These are phyloP conservation scores for Drosophila austrosaltans DNA, from an alignment of 2,888 invertebrate species.

Conservation along the genomic window DNA sequence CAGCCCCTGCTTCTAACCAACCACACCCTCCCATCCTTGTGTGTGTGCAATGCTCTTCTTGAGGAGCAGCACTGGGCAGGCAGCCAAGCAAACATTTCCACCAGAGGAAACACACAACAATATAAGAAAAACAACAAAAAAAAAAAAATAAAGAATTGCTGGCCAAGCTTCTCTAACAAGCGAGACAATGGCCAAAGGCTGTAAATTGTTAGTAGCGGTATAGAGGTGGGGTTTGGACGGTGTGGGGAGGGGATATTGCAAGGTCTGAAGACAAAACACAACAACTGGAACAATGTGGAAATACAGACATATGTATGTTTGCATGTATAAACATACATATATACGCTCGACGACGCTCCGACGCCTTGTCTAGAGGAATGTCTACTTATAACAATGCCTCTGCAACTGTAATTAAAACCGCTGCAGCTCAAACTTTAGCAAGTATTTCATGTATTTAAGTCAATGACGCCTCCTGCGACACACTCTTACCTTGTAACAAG, in stretches of 20 bases:
- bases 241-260: conserved; percentile 2
- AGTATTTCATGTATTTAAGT: background rate
- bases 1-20: background rate
- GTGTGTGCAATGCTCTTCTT: conserved; percentile 58
- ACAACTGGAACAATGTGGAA: conserved; percentile 45
- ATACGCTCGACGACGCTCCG: background rate
- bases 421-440: conserved; percentile 56
- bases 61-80: conserved; percentile 44
- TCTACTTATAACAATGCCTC: conserved; percentile 29
- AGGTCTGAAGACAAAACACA: conserved; percentile 31
- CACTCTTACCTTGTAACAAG: background rate
- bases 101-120: conserved; percentile 55
- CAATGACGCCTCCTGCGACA: background rate
- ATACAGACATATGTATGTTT: background rate
- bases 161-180: conserved; percentile 57
- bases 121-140: conserved; percentile 35
- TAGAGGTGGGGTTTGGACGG: background rate
- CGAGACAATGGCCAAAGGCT: conserved; percentile 73
- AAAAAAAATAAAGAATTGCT: conserved; percentile 48
- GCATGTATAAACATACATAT: no score
- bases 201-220: conserved; percentile 53
- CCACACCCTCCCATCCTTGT: background rate
- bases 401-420: conserved; percentile 72
- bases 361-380: conserved; percentile 44
- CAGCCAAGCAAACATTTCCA: conserved; percentile 74